Percentiles rank a stretch among this genome's conserved stretches.
These are phyloP conservation scores for Nixonia krombeini DNA, from an alignment of 1,140 invertebrate genomes.

Conservation along the genomic window DNA sequence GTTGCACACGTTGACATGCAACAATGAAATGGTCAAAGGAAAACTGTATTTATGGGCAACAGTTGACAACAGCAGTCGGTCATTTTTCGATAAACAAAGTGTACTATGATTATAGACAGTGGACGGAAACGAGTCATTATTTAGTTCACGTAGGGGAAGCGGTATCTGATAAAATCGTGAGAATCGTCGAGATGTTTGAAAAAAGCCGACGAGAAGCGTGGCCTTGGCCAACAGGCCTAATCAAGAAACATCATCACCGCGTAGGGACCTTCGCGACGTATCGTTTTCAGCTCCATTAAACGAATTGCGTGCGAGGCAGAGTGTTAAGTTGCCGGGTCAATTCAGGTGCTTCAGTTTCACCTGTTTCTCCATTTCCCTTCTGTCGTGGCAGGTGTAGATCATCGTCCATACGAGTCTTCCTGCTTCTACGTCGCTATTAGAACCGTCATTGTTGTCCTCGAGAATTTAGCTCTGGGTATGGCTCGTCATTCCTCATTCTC, in stretches of 20 bases:
- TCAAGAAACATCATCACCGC: background rate
- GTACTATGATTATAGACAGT: background rate
- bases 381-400: conserved; percentile 59
- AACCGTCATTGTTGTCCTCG: too few species aligned
- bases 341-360: conserved; percentile 62
- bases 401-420: conserved; percentile 27
- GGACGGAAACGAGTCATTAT: background rate
- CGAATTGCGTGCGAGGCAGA: conserved; percentile 22
- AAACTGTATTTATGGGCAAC: too few species aligned
- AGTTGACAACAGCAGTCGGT: too few species aligned
- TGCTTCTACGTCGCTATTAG: conserved; percentile 16
- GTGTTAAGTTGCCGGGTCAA: conserved; percentile 59
- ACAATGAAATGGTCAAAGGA: too few species aligned
- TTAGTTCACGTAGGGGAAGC: background rate
- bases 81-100: too few species aligned
- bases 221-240: background rate
- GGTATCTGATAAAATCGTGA: conserved; percentile 1
- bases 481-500: too few species aligned
- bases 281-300: conserved; percentile 33
- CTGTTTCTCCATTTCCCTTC: conserved; percentile 70
- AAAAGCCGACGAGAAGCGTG: background rate
- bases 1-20: too few species aligned
- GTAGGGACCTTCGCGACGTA: background rate
- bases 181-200: too few species aligned
- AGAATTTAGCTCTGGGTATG: too few species aligned